Conservation (phyloP, 2,113 vertebrate genomes). For the Nettapus auritus region DNA sequence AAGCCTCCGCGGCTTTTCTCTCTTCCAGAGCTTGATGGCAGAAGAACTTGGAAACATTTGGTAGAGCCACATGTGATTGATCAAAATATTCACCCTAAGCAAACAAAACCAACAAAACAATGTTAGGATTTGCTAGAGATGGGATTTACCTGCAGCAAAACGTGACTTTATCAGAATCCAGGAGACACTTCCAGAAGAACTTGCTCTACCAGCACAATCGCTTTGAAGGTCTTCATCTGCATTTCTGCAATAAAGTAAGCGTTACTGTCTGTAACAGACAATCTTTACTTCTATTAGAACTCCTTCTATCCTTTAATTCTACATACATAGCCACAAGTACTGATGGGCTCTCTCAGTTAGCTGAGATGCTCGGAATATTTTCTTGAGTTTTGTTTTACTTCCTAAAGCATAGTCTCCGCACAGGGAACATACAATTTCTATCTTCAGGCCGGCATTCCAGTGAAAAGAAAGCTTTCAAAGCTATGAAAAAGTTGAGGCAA, state of each 20-base stretch:
- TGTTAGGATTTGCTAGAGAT: not conserved
- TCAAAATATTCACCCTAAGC: constrained; percentile 80
- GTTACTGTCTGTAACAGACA: not conserved
- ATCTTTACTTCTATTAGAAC: not conserved
- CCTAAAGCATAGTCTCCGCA: not conserved
- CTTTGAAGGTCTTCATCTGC: not conserved
- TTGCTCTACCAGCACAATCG: not conserved
- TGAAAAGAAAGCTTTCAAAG: constrained; percentile 20
- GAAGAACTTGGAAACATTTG: constrained; percentile 78
- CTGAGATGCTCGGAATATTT: not conserved
- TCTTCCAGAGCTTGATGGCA: constrained; percentile 73
- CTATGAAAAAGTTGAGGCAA: not conserved
- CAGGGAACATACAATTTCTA: not conserved
- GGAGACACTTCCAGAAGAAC: not conserved
- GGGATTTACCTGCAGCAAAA: not conserved
- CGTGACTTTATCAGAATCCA: not conserved
- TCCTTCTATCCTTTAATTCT: not conserved
- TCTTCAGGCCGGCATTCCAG: not conserved
- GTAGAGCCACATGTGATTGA: constrained; percentile 76
- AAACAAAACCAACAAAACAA: not conserved
- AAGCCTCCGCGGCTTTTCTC: constrained; percentile 67
- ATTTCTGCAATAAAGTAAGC: not conserved
- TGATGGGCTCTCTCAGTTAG: not conserved
- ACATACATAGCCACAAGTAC: not conserved
- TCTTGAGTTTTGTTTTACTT: not conserved